Evolutionary conservation across 1,140 invertebrate species (phyloP), one percentile per base, ranked within the genome.

Genomic region (Leptopilina clavipes): DNA sequence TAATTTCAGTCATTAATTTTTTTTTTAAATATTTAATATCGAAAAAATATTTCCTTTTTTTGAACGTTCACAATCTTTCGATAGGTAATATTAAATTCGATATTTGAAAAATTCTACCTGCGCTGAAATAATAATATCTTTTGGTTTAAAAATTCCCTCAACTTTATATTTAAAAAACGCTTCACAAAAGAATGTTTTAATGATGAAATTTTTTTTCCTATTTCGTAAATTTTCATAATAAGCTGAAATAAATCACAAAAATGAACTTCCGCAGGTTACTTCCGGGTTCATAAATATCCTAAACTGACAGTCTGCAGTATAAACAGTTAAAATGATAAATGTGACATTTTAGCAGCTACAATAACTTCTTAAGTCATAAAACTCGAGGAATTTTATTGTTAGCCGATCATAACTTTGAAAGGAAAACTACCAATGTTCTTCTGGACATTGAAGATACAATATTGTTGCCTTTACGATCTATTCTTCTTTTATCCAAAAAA

Each of bases 241-340:
- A n/a, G n/a, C n/a, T n/a, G n/a, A n/a, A n/a, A n/a, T 40, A 40
- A 59, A 22, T 11, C n/a, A 18, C 19, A 12, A 12, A 59, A 59
- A 22, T 19, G 11, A 59, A 59, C 54, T 59, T 59, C 18, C 18
- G 18, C 10, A 3, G 1, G 3, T 31, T 31, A 1, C 25, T 65
- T 65, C 59, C 59, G 59, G 59, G 59, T 65, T 65, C 22, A 65
- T 65, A 65, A 65, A 65, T 65, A 14, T 31, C 25, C 12, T 14
- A 65, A 65, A 11, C 22, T 31, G 59, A 65, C 22, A 11, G 19
- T 12, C 25, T 25, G 11, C 22, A 65, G 11, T 65, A 65, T 65
- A 65, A 52, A 65, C 59, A 31, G 59, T 37, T 65, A 65, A 65
- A 65, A 65, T 65, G 59, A 65, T 65, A 31, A 65, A 65, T 65